These are phyloP conservation scores for Leptatherina wallacei DNA, from an alignment of 2,797 vertebrate genomes.

Conservation along the genomic window DNA sequence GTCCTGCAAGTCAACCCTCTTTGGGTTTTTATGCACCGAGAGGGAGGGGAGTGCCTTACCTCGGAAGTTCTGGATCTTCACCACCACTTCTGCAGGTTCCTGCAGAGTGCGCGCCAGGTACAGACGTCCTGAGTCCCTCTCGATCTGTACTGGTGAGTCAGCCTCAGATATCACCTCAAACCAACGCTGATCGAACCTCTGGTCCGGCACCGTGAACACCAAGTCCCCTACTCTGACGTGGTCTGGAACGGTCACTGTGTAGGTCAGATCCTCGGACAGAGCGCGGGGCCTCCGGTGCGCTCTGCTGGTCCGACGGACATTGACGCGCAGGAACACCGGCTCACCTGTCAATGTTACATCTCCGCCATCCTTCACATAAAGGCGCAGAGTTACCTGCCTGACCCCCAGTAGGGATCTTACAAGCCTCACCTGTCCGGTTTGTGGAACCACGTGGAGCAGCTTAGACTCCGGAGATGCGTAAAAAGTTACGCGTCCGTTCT, in stretches of 20 bases:
- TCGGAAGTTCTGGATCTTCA: conserved; percentile 82
- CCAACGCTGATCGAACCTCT: conserved; percentile 81
- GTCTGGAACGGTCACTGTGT: conserved; percentile 82
- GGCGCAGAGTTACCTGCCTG: conserved; percentile 61
- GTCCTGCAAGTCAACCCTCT: neutral
- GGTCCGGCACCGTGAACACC: conserved; percentile 87
- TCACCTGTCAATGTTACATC: conserved; percentile 63
- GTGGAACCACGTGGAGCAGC: conserved; percentile 81
- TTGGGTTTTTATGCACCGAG: conserved; percentile 16
- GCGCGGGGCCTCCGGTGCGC: conserved; percentile 65
- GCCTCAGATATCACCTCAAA: conserved; percentile 83
- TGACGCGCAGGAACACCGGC: conserved; percentile 70
- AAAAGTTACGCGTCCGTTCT: conserved; percentile 77
- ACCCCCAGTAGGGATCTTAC: conserved; percentile 76
- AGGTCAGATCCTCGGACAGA: conserved; percentile 75
- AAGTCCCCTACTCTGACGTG: conserved; percentile 83
- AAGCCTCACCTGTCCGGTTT: conserved; percentile 80
- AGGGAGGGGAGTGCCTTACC: conserved; percentile 62
- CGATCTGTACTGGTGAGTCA: conserved; percentile 79
- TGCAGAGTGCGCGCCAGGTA: conserved; percentile 75
- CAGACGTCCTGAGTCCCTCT: conserved; percentile 86
- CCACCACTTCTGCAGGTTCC: conserved; percentile 73
- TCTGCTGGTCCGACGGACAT: conserved; percentile 42
- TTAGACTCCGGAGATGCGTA: conserved; percentile 67
- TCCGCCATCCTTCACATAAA: conserved; percentile 76